Evolutionary conservation across 2,113 vertebrate genomes (phyloP), one percentile per base, ranked within the genome.

Genomic region (Ovibos moschatus): DNA sequence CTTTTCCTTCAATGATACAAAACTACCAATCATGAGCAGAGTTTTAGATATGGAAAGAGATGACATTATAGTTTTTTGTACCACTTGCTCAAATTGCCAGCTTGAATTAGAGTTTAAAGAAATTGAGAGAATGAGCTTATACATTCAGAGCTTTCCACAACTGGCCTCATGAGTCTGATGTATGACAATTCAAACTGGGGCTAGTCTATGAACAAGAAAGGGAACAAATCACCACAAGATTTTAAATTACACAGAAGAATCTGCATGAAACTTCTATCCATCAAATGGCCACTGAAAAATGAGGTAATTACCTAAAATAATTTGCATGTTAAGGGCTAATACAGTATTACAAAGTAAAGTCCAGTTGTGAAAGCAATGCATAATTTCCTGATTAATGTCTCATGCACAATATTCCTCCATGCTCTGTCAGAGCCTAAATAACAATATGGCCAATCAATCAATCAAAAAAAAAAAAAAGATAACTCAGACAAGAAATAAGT

Each of bases 351-450:
- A 99, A 99, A 99, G 99, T 99, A 98, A 99, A 99, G 99, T 99
- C 99, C 99, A 99, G 99, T 99, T 99, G 99, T 99, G 99, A 99
- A 99, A 99, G 99, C 99, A 99, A 99, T 99, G 99, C 99, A 99
- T 99, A 99, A 99, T 99, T 99, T 99, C 99, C 99, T 99, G 99
- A 99, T 99, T 99, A 99, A 99, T 99, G 99, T 99, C 99, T 99
- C 99, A 99, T 99, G 98, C 98, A 99, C 98, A 98, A 98, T 99
- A 99, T 98, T 98, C 95, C 87, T 98, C 96, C 53, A 21, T 97
- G 98, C 96, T 99, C 98, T 98, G 97, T 98, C 98, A 99, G 97
- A 99, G 98, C 96, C 98, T 98, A 99, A 99, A 98, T 99, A 99
- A 99, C 98, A 99, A 98, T 98, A 99, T 97, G 98, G 98, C 84